Evolutionary conservation across 2,797 vertebrate genomes (phyloP).

Genomic region (Toxotes lorentzi): DNA sequence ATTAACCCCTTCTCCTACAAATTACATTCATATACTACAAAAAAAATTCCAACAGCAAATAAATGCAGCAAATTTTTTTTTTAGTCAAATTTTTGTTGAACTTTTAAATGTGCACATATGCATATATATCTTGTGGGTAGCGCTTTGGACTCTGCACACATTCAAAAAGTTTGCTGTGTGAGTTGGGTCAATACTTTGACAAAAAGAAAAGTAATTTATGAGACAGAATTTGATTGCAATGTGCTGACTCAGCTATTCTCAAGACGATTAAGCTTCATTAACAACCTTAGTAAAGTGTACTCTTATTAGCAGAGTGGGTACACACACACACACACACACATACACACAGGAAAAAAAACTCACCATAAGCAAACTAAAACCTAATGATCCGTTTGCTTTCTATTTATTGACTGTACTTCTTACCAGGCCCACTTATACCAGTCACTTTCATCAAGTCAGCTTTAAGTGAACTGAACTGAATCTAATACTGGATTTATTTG

Average conservation of each 20-base stretch:
- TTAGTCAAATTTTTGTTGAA: no score
- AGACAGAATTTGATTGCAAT: constrained; percentile 5
- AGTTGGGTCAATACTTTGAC: not conserved
- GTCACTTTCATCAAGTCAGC: not conserved
- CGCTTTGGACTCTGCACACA: not conserved
- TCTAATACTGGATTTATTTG: constrained; percentile 9
- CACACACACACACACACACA: constrained; percentile 1
- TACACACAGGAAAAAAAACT: not conserved
- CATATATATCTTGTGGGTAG: not conserved
- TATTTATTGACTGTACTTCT: constrained; percentile 10
- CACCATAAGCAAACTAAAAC: constrained; percentile 28
- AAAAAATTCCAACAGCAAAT: no score
- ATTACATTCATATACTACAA: no score
- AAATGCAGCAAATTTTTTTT: no score
- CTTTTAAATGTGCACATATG: no score
- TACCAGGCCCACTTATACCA: not conserved
- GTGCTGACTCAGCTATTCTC: constrained; percentile 26
- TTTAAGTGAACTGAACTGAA: constrained; percentile 8
- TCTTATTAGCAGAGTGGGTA: constrained; percentile 3
- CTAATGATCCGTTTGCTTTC: constrained; percentile 42
- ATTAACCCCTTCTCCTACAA: no score
- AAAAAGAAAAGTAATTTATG: not conserved
- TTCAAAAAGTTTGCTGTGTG: not conserved
- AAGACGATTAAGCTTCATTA: constrained; percentile 32
- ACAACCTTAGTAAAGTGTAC: constrained; percentile 26